Percentiles rank a stretch among this genome's conserved stretches.
Evolutionary conservation across 1,140 invertebrate genomes (phyloP).

Genomic region (Pinna nobilis): DNA sequence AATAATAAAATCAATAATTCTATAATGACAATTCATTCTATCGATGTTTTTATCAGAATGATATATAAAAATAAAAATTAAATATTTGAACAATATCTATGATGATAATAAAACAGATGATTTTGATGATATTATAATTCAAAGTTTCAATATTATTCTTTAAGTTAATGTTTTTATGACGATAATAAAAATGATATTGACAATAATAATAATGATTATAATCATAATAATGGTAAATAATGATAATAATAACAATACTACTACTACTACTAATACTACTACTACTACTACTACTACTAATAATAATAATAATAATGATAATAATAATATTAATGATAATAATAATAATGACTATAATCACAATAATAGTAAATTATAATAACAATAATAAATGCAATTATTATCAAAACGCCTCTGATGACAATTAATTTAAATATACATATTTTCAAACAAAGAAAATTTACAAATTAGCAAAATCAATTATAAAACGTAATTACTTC

Average conservation of each 20-base stretch:
- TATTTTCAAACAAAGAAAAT: background rate
- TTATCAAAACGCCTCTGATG: too few species aligned
- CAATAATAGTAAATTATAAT: background rate
- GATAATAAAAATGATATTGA: too few species aligned
- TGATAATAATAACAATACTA: background rate
- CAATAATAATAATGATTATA: slow-evolving; percentile 12
- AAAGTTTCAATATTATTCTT: too few species aligned
- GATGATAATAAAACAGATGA: too few species aligned
- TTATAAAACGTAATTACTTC: background rate
- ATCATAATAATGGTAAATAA: background rate
- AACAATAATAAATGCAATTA: background rate
- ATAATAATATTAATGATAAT: background rate
- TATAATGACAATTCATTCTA: too few species aligned
- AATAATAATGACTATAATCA: background rate
- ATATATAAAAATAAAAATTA: too few species aligned
- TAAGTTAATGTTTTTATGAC: too few species aligned
- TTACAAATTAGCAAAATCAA: background rate
- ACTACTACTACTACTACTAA: background rate
- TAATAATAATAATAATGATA: background rate
- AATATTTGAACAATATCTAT: too few species aligned
- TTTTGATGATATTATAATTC: too few species aligned
- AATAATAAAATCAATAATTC: too few species aligned
- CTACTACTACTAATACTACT: background rate
- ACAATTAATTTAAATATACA: background rate
- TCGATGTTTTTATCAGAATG: too few species aligned